Evolutionary conservation across 2,113 vertebrate species (phyloP).

Genomic region (Cyprinodon variegatus): DNA sequence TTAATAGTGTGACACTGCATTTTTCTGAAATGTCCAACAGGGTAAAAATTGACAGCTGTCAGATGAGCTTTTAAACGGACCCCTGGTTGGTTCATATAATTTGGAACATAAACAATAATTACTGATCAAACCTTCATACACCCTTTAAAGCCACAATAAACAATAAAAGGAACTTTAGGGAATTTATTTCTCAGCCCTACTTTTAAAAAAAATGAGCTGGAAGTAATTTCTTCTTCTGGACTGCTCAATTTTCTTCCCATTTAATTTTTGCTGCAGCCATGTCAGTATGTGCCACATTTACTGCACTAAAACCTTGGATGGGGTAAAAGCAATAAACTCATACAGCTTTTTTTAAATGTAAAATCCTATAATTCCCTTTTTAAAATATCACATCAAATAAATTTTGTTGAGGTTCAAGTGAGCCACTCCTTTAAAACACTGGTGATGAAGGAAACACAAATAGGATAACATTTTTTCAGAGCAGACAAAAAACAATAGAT

Average conservation of each 20-base stretch:
- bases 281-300: background rate
- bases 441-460: slow-evolving; percentile 31
- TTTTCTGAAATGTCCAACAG: slow-evolving; percentile 12
- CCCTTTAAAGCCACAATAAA: background rate
- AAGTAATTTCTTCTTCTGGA: background rate
- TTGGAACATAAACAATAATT: background rate
- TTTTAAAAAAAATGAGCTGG: background rate
- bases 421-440: slow-evolving; percentile 26
- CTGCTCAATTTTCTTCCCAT: background rate
- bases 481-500: slow-evolving; percentile 41
- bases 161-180: background rate
- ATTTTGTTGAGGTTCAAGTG: background rate
- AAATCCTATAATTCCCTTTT: slow-evolving; percentile 24
- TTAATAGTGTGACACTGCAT: slow-evolving; percentile 5
- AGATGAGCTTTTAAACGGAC: background rate
- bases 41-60: background rate
- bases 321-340: slow-evolving; percentile 6
- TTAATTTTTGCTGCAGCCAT: slow-evolving; percentile 2
- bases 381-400: slow-evolving; percentile 17
- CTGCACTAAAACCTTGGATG: background rate
- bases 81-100: background rate
- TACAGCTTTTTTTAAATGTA: slow-evolving; percentile 25
- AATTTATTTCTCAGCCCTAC: background rate
- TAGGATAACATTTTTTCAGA: slow-evolving; percentile 5
- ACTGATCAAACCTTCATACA: background rate